Base-by-base conservation (phyloP, 1,140 invertebrate species). In the Leptestheria dahalacensis region DNA sequence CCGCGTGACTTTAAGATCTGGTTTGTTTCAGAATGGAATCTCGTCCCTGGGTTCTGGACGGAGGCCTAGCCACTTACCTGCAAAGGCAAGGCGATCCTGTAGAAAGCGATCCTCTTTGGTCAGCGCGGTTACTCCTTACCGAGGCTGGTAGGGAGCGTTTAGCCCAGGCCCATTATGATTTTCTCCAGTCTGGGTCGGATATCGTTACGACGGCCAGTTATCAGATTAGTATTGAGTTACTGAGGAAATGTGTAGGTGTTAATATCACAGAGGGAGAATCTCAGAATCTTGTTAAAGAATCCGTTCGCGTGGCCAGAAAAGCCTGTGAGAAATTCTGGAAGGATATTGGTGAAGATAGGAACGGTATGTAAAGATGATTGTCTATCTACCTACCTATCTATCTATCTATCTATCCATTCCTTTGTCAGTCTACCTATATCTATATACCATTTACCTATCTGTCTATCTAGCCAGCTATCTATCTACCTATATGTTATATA, bases 181-280 rank as follows among this genome's bases (percentile, higher is more conserved):
- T 68, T 56, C 60, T 74, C 71, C 63, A 74, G 82, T 86, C 84
- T 66, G 91, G 91, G 2, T 82, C 88, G 15, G 81, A 93, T 67
- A 74, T 93, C 26, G 83, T 94, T 49, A 79, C 85, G 62, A 91
- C 88, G 3, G 86, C 85, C 61, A 91, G 88, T 1, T 96, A 95
- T 69, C 91, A 95, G 74, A 86, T 89, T 0, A 87, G 84, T 11
- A 73, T 91, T 48, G 77, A 79, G 21, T 86, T 88, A 0, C 86
- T 91, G 66, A 73, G 77, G 61, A 76, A 84, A 66, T 78, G 87
- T 69, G 69, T 91, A 26, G 15, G n/a, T 15, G 15, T 46, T 18
- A 47, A 58, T 12, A 46, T 86, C 0, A 75, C 72, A 18, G 69
- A 78, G 62, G 73, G 80, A 48, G 74, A 85, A 64, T 80, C 81